Base-by-base conservation (phyloP, 2,113 vertebrate species). In the Hippoglossus stenolepis region DNA sequence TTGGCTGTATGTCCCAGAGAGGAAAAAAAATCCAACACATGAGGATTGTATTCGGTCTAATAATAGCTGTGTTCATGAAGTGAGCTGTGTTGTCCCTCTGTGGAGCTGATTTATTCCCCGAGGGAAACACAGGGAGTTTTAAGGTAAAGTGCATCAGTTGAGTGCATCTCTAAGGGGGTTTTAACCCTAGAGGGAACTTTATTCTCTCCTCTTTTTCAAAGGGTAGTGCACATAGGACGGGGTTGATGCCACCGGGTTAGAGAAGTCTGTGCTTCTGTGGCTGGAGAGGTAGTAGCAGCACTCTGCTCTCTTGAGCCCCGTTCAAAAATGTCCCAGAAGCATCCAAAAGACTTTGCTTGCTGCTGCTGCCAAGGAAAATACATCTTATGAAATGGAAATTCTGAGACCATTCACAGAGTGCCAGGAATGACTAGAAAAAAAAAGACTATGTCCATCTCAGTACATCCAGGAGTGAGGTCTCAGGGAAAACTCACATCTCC, bases 301-400 rank as follows among this genome's bases (percentile, higher is more conserved):
- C 85, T 82, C 80, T 76, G 83, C 79, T 85, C 88, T 91, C 86
- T 87, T 82, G 83, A 88, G 91, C 79, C 79, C 51, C 13, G 75
- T 91, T 93, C 80, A 92, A 89, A 92, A 92, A 91, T 93, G 87
- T 93, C 91, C 86, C 87, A 85, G 85, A 89, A 91, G 88, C 78
- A 89, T 93, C 91, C 87, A 68, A 90, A 88, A 93, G 91, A 90
- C 91, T 91, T 85, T 35, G 70, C 82, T 63, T 40, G 69, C 68
- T 68, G 77, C 70, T 81, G 70, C 83, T 91, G 93, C 94, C 94
- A 95, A 93, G 89, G 82, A 93, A 93, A 95, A 94, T 85, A 85
- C 79, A 2, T 85, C 85, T 91, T 84, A 86, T 94, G 91, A 95
- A 95, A 93, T 95, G 91, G 94, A 96, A 96, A 95, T 93, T 94